Base-by-base conservation (phyloP, 2,888 invertebrate species). In the Taenaris catops region DNA sequence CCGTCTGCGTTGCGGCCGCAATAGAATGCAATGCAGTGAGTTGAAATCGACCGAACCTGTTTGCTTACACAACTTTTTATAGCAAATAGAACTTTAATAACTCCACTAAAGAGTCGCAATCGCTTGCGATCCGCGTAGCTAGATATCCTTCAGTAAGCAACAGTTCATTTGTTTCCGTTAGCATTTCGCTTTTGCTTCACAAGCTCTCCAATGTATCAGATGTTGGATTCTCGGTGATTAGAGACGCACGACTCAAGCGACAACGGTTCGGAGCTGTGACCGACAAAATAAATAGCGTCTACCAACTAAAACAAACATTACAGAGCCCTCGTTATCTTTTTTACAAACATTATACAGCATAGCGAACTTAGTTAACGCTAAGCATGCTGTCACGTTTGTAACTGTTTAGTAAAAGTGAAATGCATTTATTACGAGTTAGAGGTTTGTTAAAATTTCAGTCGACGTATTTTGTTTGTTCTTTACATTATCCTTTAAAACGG, bases 161-260 rank as follows among this genome's bases (percentile, higher is more conserved):
- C 70, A 74, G 76, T 74, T 79, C 72, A 80, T 79, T 80, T 79
- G 70, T 79, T 80, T 80, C 76, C 76, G 73, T 80, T 78, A 75
- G 61, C 72, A 73, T 72, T 74, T 56, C 46, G 47, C 50, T 53
- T 71, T 70, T 69, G 63, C 63, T 62, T 63, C 56, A 59, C 53
- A 58, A 60, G 60, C 63, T 72, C 72, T 73, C 67, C 64, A 65
- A 57, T 71, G 70, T 80, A 76, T 79, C 68, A 67, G 59, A 70
- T 73, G 73, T 72, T 70, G 58, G 63, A 51, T 51, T 55, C 52
- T 58, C 61, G 55, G 56, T 76, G 72, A 81, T 81, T 80, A 63
- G 73, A 68, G 58, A 59, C 55, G 58, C 80, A 78, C 80, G 80
- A 73, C 55, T 66, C 25, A 25, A 46, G 46, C 50, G 44, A 49